Percentiles rank a stretch among this genome's conserved stretches.
Evolutionary conservation across 1,140 invertebrate species (phyloP).

Genomic region (Drosophila nikananu): DNA sequence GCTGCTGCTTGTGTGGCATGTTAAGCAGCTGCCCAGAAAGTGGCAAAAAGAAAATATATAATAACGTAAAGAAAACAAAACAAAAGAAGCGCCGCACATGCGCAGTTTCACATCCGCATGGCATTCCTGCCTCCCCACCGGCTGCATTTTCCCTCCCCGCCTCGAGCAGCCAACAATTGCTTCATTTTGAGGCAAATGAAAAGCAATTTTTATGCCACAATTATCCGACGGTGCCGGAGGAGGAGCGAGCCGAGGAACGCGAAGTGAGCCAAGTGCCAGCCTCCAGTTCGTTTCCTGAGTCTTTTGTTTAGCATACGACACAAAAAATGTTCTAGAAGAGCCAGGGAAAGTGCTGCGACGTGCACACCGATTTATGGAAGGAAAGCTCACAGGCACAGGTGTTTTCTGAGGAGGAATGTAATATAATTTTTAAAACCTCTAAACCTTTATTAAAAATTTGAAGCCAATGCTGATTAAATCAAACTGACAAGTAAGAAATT

Average conservation of each 20-base stretch:
- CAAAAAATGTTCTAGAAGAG: conserved; percentile 53
- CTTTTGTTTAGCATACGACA: conserved; percentile 76
- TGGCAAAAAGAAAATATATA: conserved; percentile 64
- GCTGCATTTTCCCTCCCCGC: not conserved
- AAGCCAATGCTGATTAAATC: not conserved
- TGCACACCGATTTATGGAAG: conserved; percentile 16
- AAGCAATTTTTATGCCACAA: conserved; percentile 77
- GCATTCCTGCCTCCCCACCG: conserved; percentile 22
- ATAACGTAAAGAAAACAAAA: conserved; percentile 46
- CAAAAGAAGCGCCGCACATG: conserved; percentile 76
- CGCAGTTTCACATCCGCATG: conserved; percentile 79
- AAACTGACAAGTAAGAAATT: not conserved
- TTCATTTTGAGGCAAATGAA: conserved; percentile 78
- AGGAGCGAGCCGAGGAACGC: conserved; percentile 19
- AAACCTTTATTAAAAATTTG: not conserved
- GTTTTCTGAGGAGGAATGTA: not conserved
- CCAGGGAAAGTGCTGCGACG: conserved; percentile 26
- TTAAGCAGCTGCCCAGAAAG: conserved; percentile 76
- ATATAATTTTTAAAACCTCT: too few relatives aligned
- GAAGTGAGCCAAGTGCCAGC: conserved; percentile 37
- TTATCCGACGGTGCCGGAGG: conserved; percentile 51
- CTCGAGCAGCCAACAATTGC: conserved; percentile 59
- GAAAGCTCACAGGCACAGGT: conserved; percentile 1
- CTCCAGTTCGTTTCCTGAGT: conserved; percentile 64
- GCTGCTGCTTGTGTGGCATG: conserved; percentile 64